Base-by-base conservation (phyloP, 2,888 invertebrate genomes). In the Spatulosminthurus flaviceps region DNA sequence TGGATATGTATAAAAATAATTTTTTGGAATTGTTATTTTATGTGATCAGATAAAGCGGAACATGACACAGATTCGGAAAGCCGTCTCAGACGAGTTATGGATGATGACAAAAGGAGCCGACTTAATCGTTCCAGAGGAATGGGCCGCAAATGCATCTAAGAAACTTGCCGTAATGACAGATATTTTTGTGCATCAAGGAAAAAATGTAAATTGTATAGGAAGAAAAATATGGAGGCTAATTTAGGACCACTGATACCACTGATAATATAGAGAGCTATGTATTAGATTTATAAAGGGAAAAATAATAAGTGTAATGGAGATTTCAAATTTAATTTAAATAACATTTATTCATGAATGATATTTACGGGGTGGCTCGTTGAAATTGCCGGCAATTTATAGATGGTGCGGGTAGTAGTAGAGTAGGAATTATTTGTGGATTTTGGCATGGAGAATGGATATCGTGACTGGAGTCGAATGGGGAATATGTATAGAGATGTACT, bases 21-120 rank as follows among this genome's bases (percentile, higher is more conserved):
- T 70, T n/a, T n/a, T 11, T 19, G 7, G 29, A 70, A 28, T 70
- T 34, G 34, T 34, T 7, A 34, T 13, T 41, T 7, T 42, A 19
- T 66, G 21, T 72, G 28, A 86, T 34, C 86, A 95, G 94, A 92
- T 95, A 74, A 95, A 95, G 88, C 89, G 88, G 84, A 92, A 92
- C 87, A 94, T 95, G 84, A 90, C 91, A 7, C 88, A 90, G 82
- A 91, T 94, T 82, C 91, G 95, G 11, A 89, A 90, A 73, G 93
- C 93, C 88, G 92, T 95, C 43, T 93, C 95, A 21, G 91, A 93
- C 85, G 91, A 92, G 86, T 90, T 95, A 85, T 95, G 95, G 95
- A 88, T 89, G 77, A 90, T 93, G 88, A 94, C 93, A 16, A 88
- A 89, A 83, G 88, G 89, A 64, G 90, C 90, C 80, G 88, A 89